Evolutionary conservation across 1,140 invertebrate genomes (phyloP).

Genomic region (Protaetia brevitarsis): DNA sequence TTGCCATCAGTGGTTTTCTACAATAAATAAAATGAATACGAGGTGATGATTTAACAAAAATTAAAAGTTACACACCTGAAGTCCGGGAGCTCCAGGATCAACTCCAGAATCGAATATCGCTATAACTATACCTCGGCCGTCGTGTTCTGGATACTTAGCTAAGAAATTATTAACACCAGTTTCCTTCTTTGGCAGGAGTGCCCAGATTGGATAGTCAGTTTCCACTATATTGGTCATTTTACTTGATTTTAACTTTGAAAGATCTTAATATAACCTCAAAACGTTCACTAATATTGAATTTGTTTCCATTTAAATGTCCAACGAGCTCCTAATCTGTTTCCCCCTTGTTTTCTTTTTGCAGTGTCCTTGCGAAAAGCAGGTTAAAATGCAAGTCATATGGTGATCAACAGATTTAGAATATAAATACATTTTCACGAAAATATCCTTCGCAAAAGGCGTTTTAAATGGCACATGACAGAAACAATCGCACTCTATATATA

Average conservation of each 20-base stretch:
- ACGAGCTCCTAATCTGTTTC: not conserved
- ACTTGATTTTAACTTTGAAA: slow-evolving; percentile 6
- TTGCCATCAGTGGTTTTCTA: slow-evolving; percentile 85
- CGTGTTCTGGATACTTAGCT: slow-evolving; percentile 87
- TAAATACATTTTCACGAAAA: not conserved
- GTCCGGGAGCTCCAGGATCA: slow-evolving; percentile 90
- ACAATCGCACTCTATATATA: not conserved
- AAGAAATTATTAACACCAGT: slow-evolving; percentile 87
- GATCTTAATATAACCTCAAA: not conserved
- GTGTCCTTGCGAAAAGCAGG: not conserved
- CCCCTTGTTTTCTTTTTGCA: not conserved
- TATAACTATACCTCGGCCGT: slow-evolving; percentile 88
- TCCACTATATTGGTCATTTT: slow-evolving; percentile 46
- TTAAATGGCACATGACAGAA: not conserved
- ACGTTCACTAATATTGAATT: too few species aligned
- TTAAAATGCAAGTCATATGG: not conserved
- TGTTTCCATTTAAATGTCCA: not conserved
- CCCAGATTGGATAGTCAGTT: slow-evolving; percentile 76
- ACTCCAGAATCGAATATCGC: slow-evolving; percentile 97
- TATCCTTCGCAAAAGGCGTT: not conserved
- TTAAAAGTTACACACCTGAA: slow-evolving; percentile 70
- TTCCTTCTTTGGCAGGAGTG: slow-evolving; percentile 92
- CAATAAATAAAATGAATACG: slow-evolving; percentile 31
- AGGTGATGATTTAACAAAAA: not conserved
- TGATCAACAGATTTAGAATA: not conserved